Evolutionary conservation across 1,140 invertebrate genomes (phyloP), one percentile per base, ranked within the genome.

Genomic region (Lucilia cuprina): DNA sequence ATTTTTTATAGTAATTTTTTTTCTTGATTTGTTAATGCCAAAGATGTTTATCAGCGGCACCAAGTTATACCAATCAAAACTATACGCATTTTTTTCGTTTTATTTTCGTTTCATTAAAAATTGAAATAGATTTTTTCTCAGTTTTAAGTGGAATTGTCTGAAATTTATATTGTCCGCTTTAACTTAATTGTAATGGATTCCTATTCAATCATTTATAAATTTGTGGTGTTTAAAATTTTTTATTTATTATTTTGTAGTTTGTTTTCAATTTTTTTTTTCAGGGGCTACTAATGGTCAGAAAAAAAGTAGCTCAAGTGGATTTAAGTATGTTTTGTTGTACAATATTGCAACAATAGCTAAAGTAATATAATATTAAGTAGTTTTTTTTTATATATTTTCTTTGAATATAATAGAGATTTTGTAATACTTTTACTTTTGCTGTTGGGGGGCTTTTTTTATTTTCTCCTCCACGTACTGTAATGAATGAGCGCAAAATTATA

Each of bases 181-280:
- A 30, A 30, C 25, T 75, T 35, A 75, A 75, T 75, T 75, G 74
- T 75, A 75, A 75, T 75, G 30, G 74, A 75, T 75, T 75, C 74
- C 74, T 34, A 75, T 75, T 75, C 25, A 34, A 10, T 30, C 25
- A 30, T 30, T 30, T 30, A 30, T 75, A 30, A 14, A 17, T 74
- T 21, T 25, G 30, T 10, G 25, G 25, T 30, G 74, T 34, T 75
- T 75, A 12, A 30, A 35, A 75, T 75, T 75, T 75, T 34, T 75
- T 30, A 30, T 75, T 75, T 25, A 75, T 75, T 75, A 12, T 75
- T 75, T 34, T 30, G 25, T 30, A 30, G 25, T 30, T 30, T 30
- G 25, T 30, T 30, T 30, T 30, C 25, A 30, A n/a, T n/a, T n/a
- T n/a, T 30, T 30, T 30, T 30, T 2, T 30, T 30, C 25, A 3